A percentile compares a stretch with the other conserved stretches of the same genome.
These are phyloP conservation scores for Galerucella nymphaeae DNA, from an alignment of 2,888 invertebrate genomes.

Conservation along the genomic window DNA sequence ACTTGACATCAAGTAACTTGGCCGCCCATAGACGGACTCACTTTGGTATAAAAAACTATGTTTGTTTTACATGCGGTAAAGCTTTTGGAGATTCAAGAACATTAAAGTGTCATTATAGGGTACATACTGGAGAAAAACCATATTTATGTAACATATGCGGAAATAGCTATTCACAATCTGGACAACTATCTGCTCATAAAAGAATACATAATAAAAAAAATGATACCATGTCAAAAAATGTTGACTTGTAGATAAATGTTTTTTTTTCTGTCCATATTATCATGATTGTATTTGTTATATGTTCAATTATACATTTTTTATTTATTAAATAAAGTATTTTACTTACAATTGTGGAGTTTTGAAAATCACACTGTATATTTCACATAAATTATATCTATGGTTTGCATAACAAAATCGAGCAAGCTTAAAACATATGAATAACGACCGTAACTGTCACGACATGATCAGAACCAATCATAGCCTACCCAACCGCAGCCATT, in stretches of 20 bases:
- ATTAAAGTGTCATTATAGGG: constrained; percentile 58
- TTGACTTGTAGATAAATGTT: background rate
- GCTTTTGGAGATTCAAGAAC: constrained; percentile 60
- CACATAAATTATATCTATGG: too few species aligned
- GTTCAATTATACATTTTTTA: too few species aligned
- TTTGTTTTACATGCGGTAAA: constrained; percentile 59
- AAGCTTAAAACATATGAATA: too few species aligned
- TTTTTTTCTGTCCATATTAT: too few species aligned
- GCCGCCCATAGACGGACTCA: constrained; percentile 61
- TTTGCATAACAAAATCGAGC: too few species aligned
- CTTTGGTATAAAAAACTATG: constrained; percentile 57
- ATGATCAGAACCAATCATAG: too few species aligned
- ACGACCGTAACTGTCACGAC: too few species aligned
- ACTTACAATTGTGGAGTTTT: too few species aligned
- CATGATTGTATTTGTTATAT: too few species aligned
- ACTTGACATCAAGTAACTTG: constrained; percentile 61
- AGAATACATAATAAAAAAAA: constrained; percentile 51
- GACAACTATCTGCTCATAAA: constrained; percentile 60
- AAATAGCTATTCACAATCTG: constrained; percentile 59
- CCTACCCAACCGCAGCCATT: too few species aligned
- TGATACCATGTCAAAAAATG: background rate
- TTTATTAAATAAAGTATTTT: too few species aligned
- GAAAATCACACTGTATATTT: too few species aligned
- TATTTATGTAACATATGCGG: constrained; percentile 59
- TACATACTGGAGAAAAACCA: constrained; percentile 62